Evolutionary conservation across 2,888 invertebrate genomes (phyloP).

Genomic region (Loripinus fragilis): DNA sequence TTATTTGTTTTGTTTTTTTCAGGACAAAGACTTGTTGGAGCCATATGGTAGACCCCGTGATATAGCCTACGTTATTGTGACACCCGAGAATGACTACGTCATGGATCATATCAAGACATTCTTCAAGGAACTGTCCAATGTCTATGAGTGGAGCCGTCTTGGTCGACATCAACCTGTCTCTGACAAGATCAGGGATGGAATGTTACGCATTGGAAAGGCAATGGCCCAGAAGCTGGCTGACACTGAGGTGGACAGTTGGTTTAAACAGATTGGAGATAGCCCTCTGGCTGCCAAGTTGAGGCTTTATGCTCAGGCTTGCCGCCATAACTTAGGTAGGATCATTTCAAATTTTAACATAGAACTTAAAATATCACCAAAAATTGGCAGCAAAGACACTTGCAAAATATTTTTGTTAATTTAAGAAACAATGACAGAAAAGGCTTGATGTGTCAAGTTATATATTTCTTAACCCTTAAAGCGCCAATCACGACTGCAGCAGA

Average conservation of each 20-base stretch:
- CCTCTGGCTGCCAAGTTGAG: constrained; percentile 92
- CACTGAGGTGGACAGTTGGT: constrained; percentile 94
- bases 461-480: too few relatives aligned
- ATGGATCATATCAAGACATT: constrained; percentile 91
- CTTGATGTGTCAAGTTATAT: too few relatives aligned
- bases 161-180: constrained; percentile 96
- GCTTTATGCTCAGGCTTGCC: constrained; percentile 92
- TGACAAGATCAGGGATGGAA: constrained; percentile 92
- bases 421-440: too few relatives aligned
- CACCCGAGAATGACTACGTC: constrained; percentile 94
- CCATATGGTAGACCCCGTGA: constrained; percentile 98
- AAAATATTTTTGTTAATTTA: too few relatives aligned
- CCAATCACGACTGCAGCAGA: too few relatives aligned
- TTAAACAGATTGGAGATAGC: constrained; percentile 91
- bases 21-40: constrained; percentile 96
- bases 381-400: too few relatives aligned
- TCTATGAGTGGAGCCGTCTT: constrained; percentile 96
- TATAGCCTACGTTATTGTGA: constrained; percentile 96
- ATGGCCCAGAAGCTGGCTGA: constrained; percentile 87
- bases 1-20: constrained; percentile 56
- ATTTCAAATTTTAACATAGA: too few relatives aligned
- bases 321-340: constrained; percentile 87
- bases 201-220: constrained; percentile 90
- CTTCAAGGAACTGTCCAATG: constrained; percentile 95
- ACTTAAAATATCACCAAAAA: too few relatives aligned